These are phyloP conservation scores for Agraylea sexmaculata DNA, from an alignment of 1,140 invertebrate genomes.

Conservation along the genomic window DNA sequence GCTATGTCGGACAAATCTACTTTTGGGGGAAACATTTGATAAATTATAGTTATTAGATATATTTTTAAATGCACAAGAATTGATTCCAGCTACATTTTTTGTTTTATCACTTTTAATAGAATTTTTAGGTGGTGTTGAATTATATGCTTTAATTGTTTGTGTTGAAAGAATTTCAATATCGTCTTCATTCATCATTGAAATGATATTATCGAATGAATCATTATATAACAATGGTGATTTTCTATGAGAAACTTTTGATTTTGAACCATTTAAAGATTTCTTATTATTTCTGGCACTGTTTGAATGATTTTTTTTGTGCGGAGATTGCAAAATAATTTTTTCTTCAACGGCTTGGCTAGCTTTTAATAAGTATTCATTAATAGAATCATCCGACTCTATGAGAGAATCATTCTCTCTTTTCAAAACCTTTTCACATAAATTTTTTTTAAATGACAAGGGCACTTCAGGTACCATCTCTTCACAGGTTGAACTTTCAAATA, in stretches of 20 bases:
- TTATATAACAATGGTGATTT: too few species aligned
- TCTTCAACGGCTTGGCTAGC: conserved; percentile 35
- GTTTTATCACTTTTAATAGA: conserved; percentile 14
- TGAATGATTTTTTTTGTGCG: conserved; percentile 16
- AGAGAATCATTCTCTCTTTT: conserved; percentile 28
- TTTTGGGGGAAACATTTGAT: conserved; percentile 3
- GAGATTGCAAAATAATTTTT: conserved; percentile 30
- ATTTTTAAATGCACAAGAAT: neutral
- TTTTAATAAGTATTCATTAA: conserved; percentile 37
- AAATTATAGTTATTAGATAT: neutral
- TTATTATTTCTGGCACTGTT: neutral
- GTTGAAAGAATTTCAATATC: conserved; percentile 30
- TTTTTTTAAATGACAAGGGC: conserved; percentile 34
- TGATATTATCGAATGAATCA: conserved; percentile 39
- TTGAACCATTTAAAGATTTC: conserved; percentile 20
- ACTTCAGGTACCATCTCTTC: conserved; percentile 25
- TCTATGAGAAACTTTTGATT: too few species aligned
- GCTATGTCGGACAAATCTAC: conserved; percentile 29
- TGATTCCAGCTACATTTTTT: neutral
- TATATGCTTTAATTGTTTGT: conserved; percentile 24
- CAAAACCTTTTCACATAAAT: conserved; percentile 12
- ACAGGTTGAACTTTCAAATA: conserved; percentile 29
- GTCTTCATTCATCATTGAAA: conserved; percentile 37
- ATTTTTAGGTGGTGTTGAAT: conserved; percentile 27
- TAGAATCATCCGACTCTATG: conserved; percentile 38